Evolutionary conservation across 2,888 invertebrate species (phyloP).

Genomic region (Plusia festucae): DNA sequence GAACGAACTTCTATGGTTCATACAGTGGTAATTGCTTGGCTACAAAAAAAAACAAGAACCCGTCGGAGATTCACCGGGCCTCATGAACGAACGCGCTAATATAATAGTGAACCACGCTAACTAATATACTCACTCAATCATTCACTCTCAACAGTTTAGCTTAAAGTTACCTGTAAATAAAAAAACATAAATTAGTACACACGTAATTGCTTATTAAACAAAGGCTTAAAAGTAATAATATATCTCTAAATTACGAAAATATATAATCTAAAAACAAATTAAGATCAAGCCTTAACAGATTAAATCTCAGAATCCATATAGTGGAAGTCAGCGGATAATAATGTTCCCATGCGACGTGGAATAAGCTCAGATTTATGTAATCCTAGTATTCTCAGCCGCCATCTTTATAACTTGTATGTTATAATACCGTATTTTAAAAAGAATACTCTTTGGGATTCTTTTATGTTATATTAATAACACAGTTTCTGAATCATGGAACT

Average conservation of each 20-base stretch:
- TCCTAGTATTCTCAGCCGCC: conserved; percentile 44
- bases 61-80: too few relatives aligned
- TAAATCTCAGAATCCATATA: conserved; percentile 22
- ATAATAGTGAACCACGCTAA: conserved; percentile 13
- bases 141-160: conserved; percentile 18
- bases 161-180: conserved; percentile 40
- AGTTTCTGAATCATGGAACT: too few relatives aligned
- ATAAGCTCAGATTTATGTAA: conserved; percentile 57
- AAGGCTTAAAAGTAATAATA: too few relatives aligned
- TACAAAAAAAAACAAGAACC: too few relatives aligned
- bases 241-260: too few relatives aligned
- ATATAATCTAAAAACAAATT: too few relatives aligned
- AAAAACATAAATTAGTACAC: conserved; percentile 36
- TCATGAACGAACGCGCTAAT: too few relatives aligned
- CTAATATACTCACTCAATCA: conserved; percentile 9
- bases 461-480: too few relatives aligned
- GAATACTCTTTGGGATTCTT: conserved; percentile 14
- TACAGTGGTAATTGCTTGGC: too few relatives aligned
- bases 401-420: conserved; percentile 27
- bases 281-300: conserved; percentile 26
- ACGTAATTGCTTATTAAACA: too few relatives aligned
- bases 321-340: conserved; percentile 43
- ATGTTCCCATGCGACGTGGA: conserved; percentile 35
- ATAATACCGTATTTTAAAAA: conserved; percentile 35
- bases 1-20: too few relatives aligned